phyloP scores from a whole-genome alignment of 2,113 vertebrate genomes.

The Pedionomus torquatus region DNA sequence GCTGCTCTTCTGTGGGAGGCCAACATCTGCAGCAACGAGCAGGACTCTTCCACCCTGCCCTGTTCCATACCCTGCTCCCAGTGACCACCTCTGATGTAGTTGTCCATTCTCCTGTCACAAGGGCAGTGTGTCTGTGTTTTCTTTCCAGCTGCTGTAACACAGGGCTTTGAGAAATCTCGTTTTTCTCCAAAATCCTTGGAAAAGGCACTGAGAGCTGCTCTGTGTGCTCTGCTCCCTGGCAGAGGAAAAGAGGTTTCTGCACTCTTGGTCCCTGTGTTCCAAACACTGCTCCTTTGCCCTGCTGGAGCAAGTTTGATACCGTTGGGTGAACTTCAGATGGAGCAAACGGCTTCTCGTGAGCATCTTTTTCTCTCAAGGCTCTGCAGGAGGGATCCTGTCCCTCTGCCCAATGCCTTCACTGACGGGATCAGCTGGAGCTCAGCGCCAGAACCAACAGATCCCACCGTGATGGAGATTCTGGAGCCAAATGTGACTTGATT shows the following conservation, averaged over 20 bases:
- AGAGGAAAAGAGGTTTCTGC: not conserved
- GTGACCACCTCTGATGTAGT: not conserved
- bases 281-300: not conserved
- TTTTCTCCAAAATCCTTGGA: not conserved
- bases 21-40: not conserved
- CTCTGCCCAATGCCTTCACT: accelerated
- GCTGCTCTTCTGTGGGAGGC: accelerated
- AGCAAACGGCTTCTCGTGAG: not conserved
- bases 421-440: not conserved
- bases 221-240: not conserved
- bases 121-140: not conserved
- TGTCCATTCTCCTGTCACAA: not conserved
- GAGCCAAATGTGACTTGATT: not conserved
- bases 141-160: not conserved
- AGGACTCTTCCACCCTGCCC: not conserved
- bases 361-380: not conserved
- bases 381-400: not conserved
- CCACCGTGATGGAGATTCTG: not conserved
- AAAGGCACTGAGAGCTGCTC: not conserved
- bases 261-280: accelerated
- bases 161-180: accelerated
- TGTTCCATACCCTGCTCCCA: not conserved
- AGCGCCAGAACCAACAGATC: not conserved
- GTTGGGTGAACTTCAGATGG: not conserved
- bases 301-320: not conserved